Conservation (phyloP, 2,797 vertebrate species). For the Adrianichthys oophorus region DNA sequence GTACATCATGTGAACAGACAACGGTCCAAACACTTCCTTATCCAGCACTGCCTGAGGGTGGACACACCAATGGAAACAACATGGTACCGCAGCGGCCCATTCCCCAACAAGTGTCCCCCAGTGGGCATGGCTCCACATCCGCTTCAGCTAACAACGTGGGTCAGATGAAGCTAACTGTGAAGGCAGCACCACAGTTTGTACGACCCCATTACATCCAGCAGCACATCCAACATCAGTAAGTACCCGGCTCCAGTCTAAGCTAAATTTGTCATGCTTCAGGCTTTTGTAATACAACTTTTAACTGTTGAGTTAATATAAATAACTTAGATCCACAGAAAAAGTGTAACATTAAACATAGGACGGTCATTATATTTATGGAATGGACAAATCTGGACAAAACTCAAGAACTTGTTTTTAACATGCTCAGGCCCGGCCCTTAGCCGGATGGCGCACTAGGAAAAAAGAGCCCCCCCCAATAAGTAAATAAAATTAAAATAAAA, state of each 20-base stretch:
- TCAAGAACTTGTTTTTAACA: no score
- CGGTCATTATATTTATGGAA: no score
- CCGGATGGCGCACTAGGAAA: no score
- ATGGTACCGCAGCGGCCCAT: conserved; percentile 81
- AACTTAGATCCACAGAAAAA: no score
- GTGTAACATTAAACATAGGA: no score
- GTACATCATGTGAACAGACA: conserved; percentile 87
- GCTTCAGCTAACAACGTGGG: conserved; percentile 75
- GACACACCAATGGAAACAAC: conserved; percentile 70
- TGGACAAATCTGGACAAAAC: no score
- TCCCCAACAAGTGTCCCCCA: conserved; percentile 83
- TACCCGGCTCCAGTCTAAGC: conserved; percentile 26
- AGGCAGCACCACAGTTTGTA: conserved; percentile 80
- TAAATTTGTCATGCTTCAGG: neutral
- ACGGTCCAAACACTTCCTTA: conserved; percentile 69
- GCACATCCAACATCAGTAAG: conserved; percentile 92
- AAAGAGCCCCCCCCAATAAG: no score
- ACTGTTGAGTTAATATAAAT: no score
- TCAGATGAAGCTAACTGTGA: conserved; percentile 91
- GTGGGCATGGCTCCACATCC: conserved; percentile 54
- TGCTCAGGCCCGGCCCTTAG: no score
- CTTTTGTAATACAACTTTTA: no score
- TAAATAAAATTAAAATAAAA: no score
- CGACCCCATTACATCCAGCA: conserved; percentile 85
- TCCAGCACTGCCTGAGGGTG: conserved; percentile 63